phyloP scores from a whole-genome alignment of 1,140 invertebrate genomes.

The Helicoverpa zea region DNA sequence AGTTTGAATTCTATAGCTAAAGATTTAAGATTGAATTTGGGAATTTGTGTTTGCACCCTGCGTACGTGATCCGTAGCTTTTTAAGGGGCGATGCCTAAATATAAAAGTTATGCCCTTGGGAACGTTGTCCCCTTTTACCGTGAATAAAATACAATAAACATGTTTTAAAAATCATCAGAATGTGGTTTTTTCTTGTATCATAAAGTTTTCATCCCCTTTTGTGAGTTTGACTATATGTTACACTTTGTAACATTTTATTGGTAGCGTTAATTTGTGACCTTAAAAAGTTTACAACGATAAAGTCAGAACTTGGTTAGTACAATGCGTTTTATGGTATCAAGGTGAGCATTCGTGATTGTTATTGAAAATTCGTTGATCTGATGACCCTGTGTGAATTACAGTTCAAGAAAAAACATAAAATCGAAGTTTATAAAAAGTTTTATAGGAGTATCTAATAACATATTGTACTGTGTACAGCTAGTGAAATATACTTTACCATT shows the following conservation, averaged over 20 bases:
- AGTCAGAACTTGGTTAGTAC: conserved; percentile 7
- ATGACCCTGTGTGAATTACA: conserved; percentile 11
- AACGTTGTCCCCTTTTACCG: conserved; percentile 65
- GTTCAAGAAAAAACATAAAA: neutral
- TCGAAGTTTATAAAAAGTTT: too few relatives aligned
- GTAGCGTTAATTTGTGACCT: conserved; percentile 42
- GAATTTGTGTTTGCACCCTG: conserved; percentile 9
- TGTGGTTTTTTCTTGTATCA: conserved; percentile 62
- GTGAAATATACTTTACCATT: too few relatives aligned
- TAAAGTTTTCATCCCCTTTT: conserved; percentile 59
- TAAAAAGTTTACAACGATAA: neutral
- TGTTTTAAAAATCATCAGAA: conserved; percentile 65
- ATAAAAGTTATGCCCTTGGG: conserved; percentile 77
- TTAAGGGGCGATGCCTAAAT: conserved; percentile 53
- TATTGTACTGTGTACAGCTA: too few relatives aligned
- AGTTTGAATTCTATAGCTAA: conserved; percentile 52
- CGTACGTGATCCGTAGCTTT: conserved; percentile 66
- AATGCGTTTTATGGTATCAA: neutral
- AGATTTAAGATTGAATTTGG: neutral
- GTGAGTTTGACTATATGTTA: conserved; percentile 13
- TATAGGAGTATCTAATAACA: too few relatives aligned
- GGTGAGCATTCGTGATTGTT: conserved; percentile 12
- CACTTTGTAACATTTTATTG: conserved; percentile 37
- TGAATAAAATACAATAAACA: conserved; percentile 64
- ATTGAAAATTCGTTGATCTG: conserved; percentile 23